phyloP scores from a whole-genome alignment of 1,140 invertebrate genomes.

The Eriocheir sinensis region DNA sequence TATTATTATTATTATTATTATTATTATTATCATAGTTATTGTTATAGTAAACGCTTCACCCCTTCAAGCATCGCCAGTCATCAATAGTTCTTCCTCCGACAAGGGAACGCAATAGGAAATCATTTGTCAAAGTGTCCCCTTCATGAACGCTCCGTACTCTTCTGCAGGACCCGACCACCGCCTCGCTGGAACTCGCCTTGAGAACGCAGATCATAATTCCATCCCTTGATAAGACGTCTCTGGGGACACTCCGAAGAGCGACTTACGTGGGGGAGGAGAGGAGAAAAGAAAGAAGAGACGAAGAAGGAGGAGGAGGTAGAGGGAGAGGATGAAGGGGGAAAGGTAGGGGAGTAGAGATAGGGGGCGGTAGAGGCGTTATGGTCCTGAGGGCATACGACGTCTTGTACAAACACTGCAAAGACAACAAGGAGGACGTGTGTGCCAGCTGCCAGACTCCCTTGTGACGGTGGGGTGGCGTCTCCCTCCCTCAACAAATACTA shows the following conservation, averaged over 20 bases:
- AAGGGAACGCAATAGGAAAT: not conserved
- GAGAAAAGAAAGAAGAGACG: too few relatives aligned
- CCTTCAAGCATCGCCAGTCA: too few relatives aligned
- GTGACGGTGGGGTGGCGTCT: not conserved
- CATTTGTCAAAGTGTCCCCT: not conserved
- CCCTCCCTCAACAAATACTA: constrained; percentile 1
- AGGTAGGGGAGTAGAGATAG: not conserved
- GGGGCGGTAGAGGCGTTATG: not conserved
- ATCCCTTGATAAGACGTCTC: not conserved
- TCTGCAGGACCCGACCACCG: not conserved
- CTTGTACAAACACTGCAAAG: constrained; percentile 15
- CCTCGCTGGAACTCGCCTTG: not conserved
- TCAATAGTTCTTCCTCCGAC: too few relatives aligned
- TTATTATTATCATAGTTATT: too few relatives aligned
- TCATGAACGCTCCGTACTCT: not conserved
- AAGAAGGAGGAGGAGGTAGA: not conserved
- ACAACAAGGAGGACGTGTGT: not conserved
- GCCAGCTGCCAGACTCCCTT: constrained; percentile 10
- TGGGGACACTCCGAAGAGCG: not conserved
- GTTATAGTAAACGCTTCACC: too few relatives aligned
- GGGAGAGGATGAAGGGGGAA: not conserved
- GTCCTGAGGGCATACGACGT: not conserved
- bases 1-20: too few relatives aligned
- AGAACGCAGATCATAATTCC: not conserved
- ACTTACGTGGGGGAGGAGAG: not conserved